Base-by-base conservation (phyloP, 1,140 invertebrate species). In the Ptiloglossa arizonensis region DNA sequence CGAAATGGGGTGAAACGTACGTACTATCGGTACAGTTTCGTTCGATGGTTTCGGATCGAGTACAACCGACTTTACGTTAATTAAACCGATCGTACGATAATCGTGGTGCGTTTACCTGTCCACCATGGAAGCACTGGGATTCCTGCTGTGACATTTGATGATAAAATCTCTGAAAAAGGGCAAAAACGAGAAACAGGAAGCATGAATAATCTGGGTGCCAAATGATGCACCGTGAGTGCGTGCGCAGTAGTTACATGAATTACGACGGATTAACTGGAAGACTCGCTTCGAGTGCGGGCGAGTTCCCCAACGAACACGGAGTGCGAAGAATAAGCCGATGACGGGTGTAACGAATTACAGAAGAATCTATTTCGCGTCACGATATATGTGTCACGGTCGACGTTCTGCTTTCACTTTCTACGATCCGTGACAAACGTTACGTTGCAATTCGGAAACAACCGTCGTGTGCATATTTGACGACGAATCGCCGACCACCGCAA, bases 101-200 rank as follows among this genome's bases (percentile, higher is more conserved):
- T 67, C 52, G 41, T 75, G 52, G 38, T 3, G 32, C 5, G 11
- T 82, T 90, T 93, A 95, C 94, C 94, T 95, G 93, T 96, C 95
- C 86, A 95, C 94, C 88, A 95, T 93, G 79, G 94, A 95, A 86
- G 94, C 94, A 78, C 95, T 96, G 59, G 96, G 95, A 91, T 96
- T 96, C 75, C 96, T 94, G 93, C 95, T 96, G 93, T 96, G 96
- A 92, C 96, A 96, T 91, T 96, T 96, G 89, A 95, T 93, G 87
- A 94, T 93, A 79, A 94, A 93, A 90, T 94, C 93, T 91, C 92
- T 92, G 88, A 63, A 91, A 92, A 90, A 89, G 48, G 78, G 74
- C 72, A 86, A 87, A 60, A 87, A 79, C n/a, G 83, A 79, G 57
- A 82, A 81, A 82, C 62, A 82, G 38, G 70, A 87, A 83, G 73